Evolutionary conservation across 2,113 vertebrate species (phyloP), one percentile per base, ranked within the genome.

Genomic region (Corythaixoides concolor): DNA sequence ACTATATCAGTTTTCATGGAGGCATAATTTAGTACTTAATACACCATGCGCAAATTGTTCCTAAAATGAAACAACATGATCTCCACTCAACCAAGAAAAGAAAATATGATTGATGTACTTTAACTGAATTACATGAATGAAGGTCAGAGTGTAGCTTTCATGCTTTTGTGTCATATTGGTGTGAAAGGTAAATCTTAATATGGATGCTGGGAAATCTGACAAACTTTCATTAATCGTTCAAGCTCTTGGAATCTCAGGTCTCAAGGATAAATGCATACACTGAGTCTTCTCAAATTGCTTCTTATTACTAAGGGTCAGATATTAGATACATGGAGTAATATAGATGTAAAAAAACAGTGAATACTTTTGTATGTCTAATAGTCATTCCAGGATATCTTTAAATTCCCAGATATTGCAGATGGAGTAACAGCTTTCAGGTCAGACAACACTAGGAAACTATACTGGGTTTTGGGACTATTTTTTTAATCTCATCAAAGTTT

Each of bases 101-200:
- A 94, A 96, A 95, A 74, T 75, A 86, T 90, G 87, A 96, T 89
- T 97, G 78, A 97, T 96, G 76, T 68, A 78, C 85, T 92, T 45
- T 76, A 95, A 60, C 82, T 55, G 53, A 87, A 82, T 96, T 88
- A 90, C 59, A 70, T 70, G 37, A 96, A 67, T 52, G 79, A 96
- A 96, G 88, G 92, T 96, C 95, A 95, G 78, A 85, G 45, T 47
- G 35, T 82, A 68, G 89, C 80, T 96, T 92, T 91, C 76, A 43
- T 85, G 76, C 62, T 95, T 93, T 88, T 89, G 26, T 94, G 69
- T 13, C 17, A 75, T 77, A 59, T 47, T 96, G 23, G 53, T 90
- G 68, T 49, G 67, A 96, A 97, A 95, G 22, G 30, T 87, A 77
- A 95, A 91, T 84, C 73, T 74, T 92, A 92, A 68, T 73, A n/a